Evolutionary conservation across 1,140 invertebrate species (phyloP), one percentile per base, ranked within the genome.

Genomic region (Oncopeltus fasciatus): DNA sequence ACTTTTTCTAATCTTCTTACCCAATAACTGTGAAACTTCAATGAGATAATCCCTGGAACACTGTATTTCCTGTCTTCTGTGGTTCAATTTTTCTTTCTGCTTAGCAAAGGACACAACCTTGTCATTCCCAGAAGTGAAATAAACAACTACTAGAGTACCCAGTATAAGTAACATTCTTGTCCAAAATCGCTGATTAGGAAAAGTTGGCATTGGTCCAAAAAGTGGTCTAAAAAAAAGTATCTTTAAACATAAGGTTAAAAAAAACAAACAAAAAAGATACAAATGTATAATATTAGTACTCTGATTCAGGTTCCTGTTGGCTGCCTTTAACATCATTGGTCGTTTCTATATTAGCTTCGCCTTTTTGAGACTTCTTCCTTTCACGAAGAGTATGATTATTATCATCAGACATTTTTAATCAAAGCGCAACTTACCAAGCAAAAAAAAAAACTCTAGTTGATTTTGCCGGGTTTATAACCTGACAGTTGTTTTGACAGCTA

Each of bases 51-150:
- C 74, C 5, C 70, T 27, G 5, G 83, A 82, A 70, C 85, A 87
- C 20, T 80, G 75, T 8, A 86, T 67, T 60, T 78, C 73, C 70
- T 81, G 77, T 2, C 75, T 77, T 68, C 81, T 75, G 59, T 76
- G 77, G 43, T 78, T 63, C 44, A 86, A 62, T 28, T 77, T 67
- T 56, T 85, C 83, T 57, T 78, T 78, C 66, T 84, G 82, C 64
- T 73, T 78, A 0, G 83, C 83, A 67, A 85, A 78, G 60, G 74
- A 69, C 27, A 78, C 74, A 66, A 83, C 75, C 69, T 81, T 81
- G 16, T 75, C 72, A 59, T 78, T 75, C 72, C 79, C 82, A 16
- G 78, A 79, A 53, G 79, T 81, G 71, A 82, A 86, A 76, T 84
- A 86, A 2, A 86, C 73, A 59, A 80, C 74, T 2, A 76, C 69